Base-by-base conservation (phyloP, 2,888 invertebrate species). In the Perizoma flavofasciatum region DNA sequence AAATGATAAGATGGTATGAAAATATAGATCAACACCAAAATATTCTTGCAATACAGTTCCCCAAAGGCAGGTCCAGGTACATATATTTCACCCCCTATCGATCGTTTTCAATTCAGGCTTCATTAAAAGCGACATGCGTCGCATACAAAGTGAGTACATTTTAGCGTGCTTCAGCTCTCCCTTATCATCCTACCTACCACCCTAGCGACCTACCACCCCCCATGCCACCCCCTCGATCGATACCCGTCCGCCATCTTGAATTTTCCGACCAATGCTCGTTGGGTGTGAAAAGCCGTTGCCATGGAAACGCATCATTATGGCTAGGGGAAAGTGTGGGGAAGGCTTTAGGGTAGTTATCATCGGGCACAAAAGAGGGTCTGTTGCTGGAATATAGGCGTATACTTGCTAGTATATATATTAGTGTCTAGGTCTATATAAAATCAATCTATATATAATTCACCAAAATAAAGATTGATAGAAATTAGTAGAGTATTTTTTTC, bases 191-290 rank as follows among this genome's bases (percentile, higher is more conserved):
- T n/a, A n/a, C n/a, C n/a, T n/a, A n/a, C n/a, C n/a, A n/a, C n/a
- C 72, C 77, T 66, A 72, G 66, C 69, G 59, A 69, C 69, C 69
- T 74, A 72, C 70, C 74, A 71, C 79, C 82, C 79, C 60, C 66
- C 77, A 66, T 72, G 70, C 69, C 75, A 72, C 71, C 81, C 81
- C 78, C 71, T 67, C 84, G 91, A 92, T 92, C 92, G 87, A 89
- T 91, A 88, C 61, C 22, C 60, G 32, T 62, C 76, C 81, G 92
- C 92, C 92, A 92, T 92, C 75, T 92, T 92, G 92, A 83, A 91
- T 92, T 92, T 92, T 81, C 92, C 92, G 81, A 87, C 92, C 92
- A 92, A 92, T 92, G 83, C 88, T 74, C 81, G 89, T 83, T 22
- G 78, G 85, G 78, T 80, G 86, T 88, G 92, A 83, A 91, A 91